phyloP scores from a whole-genome alignment of 2,888 invertebrate genomes.

The Drosophila heteroneura region DNA sequence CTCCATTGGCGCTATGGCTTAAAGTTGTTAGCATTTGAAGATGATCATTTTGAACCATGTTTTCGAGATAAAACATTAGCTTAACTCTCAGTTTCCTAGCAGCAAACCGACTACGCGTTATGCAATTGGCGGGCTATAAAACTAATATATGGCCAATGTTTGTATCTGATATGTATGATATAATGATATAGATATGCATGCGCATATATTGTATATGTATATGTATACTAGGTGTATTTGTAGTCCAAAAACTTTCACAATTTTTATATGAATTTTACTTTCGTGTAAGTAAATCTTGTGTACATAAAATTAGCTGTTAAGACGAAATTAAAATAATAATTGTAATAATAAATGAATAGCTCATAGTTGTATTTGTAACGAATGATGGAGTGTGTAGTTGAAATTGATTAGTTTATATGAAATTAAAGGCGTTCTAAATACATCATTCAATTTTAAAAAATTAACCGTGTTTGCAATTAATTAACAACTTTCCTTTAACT shows the following conservation, averaged over 20 bases:
- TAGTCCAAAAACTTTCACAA: constrained; percentile 48
- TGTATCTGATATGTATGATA: constrained; percentile 36
- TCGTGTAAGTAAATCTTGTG: constrained; percentile 66
- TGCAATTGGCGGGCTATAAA: constrained; percentile 19
- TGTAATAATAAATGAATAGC: constrained; percentile 51
- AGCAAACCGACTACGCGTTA: constrained; percentile 14
- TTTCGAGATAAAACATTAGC: constrained; percentile 18
- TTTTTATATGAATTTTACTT: constrained; percentile 70
- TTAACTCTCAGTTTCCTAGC: constrained; percentile 54
- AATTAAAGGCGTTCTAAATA: constrained; percentile 65
- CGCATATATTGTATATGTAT: constrained; percentile 31
- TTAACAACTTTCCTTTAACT: neutral
- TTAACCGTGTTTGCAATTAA: constrained; percentile 9
- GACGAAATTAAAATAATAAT: constrained; percentile 20
- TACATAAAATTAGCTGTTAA: constrained; percentile 61
- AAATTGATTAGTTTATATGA: constrained; percentile 61
- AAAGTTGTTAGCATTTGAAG: constrained; percentile 36
- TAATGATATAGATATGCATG: constrained; percentile 31
- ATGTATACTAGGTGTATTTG: constrained; percentile 48
- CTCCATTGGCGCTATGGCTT: constrained; percentile 19
- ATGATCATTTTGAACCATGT: constrained; percentile 9
- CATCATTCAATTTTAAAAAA: constrained; percentile 26
- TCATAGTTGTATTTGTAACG: constrained; percentile 48
- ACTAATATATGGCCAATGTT: constrained; percentile 8
- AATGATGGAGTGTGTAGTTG: constrained; percentile 55